Conservation (phyloP, 2,888 invertebrate species). For the Leucozona laternaria region DNA sequence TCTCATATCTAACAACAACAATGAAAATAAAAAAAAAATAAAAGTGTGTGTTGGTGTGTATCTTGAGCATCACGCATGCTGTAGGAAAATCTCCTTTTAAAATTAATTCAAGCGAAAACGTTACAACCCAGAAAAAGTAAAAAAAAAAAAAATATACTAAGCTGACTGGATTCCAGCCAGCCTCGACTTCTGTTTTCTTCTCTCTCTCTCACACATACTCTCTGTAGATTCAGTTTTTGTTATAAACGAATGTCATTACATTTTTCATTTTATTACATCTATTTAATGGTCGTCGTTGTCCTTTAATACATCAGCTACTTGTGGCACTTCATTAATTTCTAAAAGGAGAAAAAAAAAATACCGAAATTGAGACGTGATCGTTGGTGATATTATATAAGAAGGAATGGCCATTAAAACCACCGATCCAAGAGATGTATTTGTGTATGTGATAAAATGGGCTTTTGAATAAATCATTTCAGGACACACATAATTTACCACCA, state of each 20-base stretch:
- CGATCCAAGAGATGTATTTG: neutral
- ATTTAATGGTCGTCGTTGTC: conserved; percentile 50
- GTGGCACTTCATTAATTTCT: conserved; percentile 61
- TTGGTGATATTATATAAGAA: conserved; percentile 10
- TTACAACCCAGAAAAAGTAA: neutral
- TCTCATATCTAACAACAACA: conserved; percentile 11
- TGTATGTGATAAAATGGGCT: neutral
- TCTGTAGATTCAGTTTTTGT: neutral
- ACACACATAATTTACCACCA: conserved; percentile 14
- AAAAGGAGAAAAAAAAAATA: conserved; percentile 23
- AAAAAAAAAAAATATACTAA: neutral
- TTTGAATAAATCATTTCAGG: conserved; percentile 29
- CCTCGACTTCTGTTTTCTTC: neutral
- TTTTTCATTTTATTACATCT: conserved; percentile 33
- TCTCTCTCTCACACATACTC: no score
- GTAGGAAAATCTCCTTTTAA: neutral
- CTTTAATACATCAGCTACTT: conserved; percentile 48
- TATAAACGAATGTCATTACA: conserved; percentile 21
- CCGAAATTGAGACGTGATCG: conserved; percentile 61
- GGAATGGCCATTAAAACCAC: neutral
- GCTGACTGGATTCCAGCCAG: neutral
- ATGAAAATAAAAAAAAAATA: conserved; percentile 4
- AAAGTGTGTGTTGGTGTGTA: neutral
- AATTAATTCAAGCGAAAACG: conserved; percentile 7
- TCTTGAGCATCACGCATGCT: neutral